phyloP scores from a whole-genome alignment of 2,113 vertebrate species.

The Agelaius tricolor region DNA sequence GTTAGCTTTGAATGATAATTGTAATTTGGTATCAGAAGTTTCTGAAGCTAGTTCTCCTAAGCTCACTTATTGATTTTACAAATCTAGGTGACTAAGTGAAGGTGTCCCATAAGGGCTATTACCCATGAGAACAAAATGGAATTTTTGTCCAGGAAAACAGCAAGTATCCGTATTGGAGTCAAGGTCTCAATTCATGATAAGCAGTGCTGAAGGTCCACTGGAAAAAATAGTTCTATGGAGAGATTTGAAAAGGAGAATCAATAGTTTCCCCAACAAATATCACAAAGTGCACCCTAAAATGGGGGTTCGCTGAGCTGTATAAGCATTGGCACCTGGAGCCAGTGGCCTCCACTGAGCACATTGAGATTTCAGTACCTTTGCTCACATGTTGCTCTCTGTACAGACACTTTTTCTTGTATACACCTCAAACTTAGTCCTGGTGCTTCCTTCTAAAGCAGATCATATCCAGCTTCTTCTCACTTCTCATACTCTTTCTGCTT shows the following conservation, averaged over 20 bases:
- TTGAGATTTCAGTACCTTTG: background rate
- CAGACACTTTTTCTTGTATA: background rate
- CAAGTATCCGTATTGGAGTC: background rate
- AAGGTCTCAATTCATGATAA: background rate
- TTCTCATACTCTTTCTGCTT: background rate
- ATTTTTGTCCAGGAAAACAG: background rate
- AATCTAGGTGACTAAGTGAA: background rate
- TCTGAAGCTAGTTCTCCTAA: background rate
- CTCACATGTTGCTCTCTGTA: accelerated
- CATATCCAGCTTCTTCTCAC: background rate
- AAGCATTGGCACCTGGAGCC: background rate
- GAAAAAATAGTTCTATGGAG: background rate
- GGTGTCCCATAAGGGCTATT: background rate
- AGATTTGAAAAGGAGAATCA: background rate
- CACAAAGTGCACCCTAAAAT: background rate
- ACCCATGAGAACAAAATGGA: background rate
- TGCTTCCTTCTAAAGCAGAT: background rate
- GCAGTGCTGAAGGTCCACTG: background rate
- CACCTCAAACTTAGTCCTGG: background rate
- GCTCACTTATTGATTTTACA: background rate
- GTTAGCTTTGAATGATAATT: background rate
- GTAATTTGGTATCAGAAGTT: background rate
- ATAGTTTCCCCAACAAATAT: background rate
- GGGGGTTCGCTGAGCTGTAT: background rate
- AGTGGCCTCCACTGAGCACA: background rate